Evolutionary conservation across 2,888 invertebrate species (phyloP), one percentile per base, ranked within the genome.

Genomic region (Zygothrica quintamaculata): DNA sequence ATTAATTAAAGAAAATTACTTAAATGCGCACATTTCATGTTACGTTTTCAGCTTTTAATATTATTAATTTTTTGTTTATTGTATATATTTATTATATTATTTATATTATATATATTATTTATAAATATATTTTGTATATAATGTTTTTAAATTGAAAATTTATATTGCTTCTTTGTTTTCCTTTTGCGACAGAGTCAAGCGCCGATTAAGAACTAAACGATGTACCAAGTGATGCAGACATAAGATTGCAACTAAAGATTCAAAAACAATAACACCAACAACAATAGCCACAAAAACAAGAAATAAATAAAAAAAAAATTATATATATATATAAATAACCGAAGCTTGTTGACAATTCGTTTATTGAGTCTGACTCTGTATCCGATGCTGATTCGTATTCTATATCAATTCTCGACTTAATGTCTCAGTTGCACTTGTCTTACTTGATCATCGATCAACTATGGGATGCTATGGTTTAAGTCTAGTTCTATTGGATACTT

Each of bases 191-290:
- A 48, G 58, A 65, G 57, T 74, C 84, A 78, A 80, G 77, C 80
- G 78, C 65, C 74, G 80, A 64, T 68, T 65, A 74, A 69, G 78
- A 80, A 81, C 84, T 84, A 62, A 80, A 78, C 64, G 67, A 29
- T 9, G 29, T 3, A n/a, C n/a, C 29, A 29, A 65, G 42, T 57
- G 50, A 42, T 37, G 67, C 65, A 65, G 80, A 84, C 78, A 75
- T 65, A 78, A 77, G 71, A 82, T 79, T 80, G 60, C 57, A 55
- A 50, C 58, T 42, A 70, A 46, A 57, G 25, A 50, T 65, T 40
- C 50, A 34, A 16, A 11, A 43, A 36, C 26, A 37, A 44, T 11
- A 55, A 15, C 58, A 53, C 40, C 16, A 50, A 36, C 46, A 40
- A 39, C 46, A 51, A 26, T 47, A 51, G 31, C 22, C 29, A 25